Evolutionary conservation across 2,797 vertebrate genomes (phyloP).

Genomic region (Ficedula albicollis): DNA sequence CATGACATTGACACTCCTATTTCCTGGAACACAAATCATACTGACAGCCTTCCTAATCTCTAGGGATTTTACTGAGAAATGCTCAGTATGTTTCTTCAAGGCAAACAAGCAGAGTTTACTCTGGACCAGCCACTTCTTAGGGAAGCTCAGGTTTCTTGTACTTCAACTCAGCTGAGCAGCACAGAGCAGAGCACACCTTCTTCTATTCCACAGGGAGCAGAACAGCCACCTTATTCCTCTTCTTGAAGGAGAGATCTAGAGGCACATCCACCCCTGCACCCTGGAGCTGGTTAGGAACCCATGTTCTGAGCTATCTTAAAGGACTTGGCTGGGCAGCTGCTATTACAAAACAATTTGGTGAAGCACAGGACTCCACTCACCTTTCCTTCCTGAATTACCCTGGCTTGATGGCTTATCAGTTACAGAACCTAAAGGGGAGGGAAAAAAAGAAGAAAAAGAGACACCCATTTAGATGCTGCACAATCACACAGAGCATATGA

Average conservation of each 20-base stretch:
- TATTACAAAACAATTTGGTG: constrained; percentile 5
- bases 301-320: neutral
- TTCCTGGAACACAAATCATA: neutral
- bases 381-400: constrained; percentile 94
- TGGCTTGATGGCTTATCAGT: constrained; percentile 93
- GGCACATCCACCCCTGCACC: neutral
- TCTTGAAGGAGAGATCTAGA: neutral
- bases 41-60: neutral
- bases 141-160: neutral
- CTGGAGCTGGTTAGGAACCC: neutral
- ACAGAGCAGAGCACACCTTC: neutral
- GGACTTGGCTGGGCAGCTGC: neutral
- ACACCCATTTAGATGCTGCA: neutral
- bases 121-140: neutral
- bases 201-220: neutral
- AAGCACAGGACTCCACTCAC: constrained; percentile 86
- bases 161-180: neutral
- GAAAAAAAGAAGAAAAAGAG: constrained; percentile 6
- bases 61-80: neutral
- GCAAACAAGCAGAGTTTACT: neutral
- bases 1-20: neutral
- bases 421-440: constrained; percentile 86
- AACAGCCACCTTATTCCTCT: neutral
- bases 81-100: neutral
- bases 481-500: neutral